Conservation (phyloP, 1,140 invertebrate genomes). For the Idris sp. region DNA sequence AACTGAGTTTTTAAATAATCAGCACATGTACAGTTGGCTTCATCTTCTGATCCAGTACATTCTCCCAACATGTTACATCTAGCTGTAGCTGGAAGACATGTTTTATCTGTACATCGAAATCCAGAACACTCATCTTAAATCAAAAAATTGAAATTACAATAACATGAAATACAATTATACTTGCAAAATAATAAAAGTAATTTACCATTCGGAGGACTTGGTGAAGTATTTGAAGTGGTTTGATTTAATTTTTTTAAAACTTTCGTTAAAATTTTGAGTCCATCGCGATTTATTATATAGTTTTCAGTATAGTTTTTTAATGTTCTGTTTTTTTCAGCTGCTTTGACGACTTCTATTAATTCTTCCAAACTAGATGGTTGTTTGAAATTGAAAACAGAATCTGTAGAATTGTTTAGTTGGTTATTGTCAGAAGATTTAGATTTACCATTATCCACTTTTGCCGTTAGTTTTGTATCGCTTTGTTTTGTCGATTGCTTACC, state of each 20-base stretch:
- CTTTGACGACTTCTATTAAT: constrained; percentile 70
- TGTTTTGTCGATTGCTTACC: constrained; percentile 66
- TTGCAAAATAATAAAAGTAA: neutral
- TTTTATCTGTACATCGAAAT: constrained; percentile 81
- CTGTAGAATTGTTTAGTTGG: constrained; percentile 11
- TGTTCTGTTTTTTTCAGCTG: constrained; percentile 34
- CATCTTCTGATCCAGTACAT: constrained; percentile 85
- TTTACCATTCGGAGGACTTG: constrained; percentile 19
- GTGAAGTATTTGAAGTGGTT: constrained; percentile 7
- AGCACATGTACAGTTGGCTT: constrained; percentile 86
- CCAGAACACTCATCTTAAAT: constrained; percentile 67
- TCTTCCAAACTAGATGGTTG: constrained; percentile 63
- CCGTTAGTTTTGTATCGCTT: constrained; percentile 58
- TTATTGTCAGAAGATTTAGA: constrained; percentile 15
- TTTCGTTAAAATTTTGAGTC: constrained; percentile 83
- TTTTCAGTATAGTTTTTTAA: constrained; percentile 69
- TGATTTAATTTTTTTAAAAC: constrained; percentile 75
- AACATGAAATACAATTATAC: neutral
- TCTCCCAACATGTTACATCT: constrained; percentile 87
- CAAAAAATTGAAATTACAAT: constrained; percentile 5
- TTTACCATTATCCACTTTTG: constrained; percentile 9
- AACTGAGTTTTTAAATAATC: constrained; percentile 85
- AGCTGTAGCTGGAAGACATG: constrained; percentile 83
- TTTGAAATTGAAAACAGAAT: constrained; percentile 7
- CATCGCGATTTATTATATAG: constrained; percentile 81